Base-by-base conservation (phyloP, 2,888 invertebrate genomes). In the Pantelozetes paolii region DNA sequence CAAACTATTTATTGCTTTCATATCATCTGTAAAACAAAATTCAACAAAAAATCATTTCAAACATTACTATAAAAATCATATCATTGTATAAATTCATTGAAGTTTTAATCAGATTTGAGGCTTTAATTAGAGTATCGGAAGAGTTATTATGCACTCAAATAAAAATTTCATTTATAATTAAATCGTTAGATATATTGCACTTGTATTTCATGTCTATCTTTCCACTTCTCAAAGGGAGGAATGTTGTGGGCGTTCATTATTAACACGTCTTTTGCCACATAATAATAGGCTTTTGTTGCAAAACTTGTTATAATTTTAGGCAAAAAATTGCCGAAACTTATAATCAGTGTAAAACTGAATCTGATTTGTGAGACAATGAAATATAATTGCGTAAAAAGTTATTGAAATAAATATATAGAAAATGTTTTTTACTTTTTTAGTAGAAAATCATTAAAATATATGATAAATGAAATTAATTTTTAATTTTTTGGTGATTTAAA, bases 261-360 rank as follows among this genome's bases (percentile, higher is more conserved):
- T 67, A 67, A 67, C 67, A 67, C 40, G 67, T 67, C 67, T 67
- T 40, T 23, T 20, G 20, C 42, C 40, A 20, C 36, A 67, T 67
- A 67, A 67, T 67, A 23, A 67, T 67, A 67, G 64, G 59, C 59
- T 32, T 62, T 62, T 62, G n/a, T 28, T 32, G 6, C 8, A 1
- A 54, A 54, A 3, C 3, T 23, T 26, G 59, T 28, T 62, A 62
- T 62, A 32, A 62, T 62, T 62, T 62, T 62, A 26, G n/a, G 32
- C 32, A 13, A 30, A 30, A 62, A 2, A n/a, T 62, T n/a, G 26
- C 59, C 59, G 59, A 62, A 30, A 62, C 59, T 23, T 54, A 20
- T 54, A 32, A 20, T 32, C 18, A 32, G 15, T 8, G 30, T 3
- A 15, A 30, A 32, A 62, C 9, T 18, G 32, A 48, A 8, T 36